Conservation (phyloP, 1,140 invertebrate species). For the Scaptomyza hsui region DNA sequence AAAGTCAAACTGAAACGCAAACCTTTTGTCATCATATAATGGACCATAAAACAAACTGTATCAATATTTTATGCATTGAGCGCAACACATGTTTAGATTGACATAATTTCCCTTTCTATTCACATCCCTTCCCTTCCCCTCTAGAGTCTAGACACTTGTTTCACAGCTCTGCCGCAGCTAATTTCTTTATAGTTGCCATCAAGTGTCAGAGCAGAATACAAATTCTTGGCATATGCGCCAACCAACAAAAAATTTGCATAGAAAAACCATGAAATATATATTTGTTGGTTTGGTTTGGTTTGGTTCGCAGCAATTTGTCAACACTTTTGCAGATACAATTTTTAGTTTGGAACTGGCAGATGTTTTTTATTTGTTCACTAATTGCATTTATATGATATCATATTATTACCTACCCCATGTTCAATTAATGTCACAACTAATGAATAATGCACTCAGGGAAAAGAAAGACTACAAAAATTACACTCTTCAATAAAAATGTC, state of each 20-base stretch:
- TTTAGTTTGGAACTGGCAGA: constrained; percentile 43
- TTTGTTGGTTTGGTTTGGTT: background rate
- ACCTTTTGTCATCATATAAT: constrained; percentile 81
- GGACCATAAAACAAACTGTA: constrained; percentile 83
- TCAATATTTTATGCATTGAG: constrained; percentile 79
- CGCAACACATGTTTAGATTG: constrained; percentile 79
- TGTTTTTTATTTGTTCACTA: constrained; percentile 57
- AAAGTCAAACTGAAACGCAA: constrained; percentile 21
- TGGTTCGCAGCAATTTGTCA: constrained; percentile 40
- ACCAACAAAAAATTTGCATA: constrained; percentile 63
- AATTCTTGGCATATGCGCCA: constrained; percentile 65
- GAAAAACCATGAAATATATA: constrained; percentile 71
- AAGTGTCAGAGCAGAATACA: constrained; percentile 41
- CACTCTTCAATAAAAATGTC: no score
- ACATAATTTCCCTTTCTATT: constrained; percentile 61
- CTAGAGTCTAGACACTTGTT: constrained; percentile 51
- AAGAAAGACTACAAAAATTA: background rate
- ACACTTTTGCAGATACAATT: background rate
- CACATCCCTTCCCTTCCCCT: background rate
- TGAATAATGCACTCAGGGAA: background rate
- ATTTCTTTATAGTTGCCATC: constrained; percentile 67
- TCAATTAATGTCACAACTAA: background rate
- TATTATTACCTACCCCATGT: background rate
- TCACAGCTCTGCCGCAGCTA: constrained; percentile 63
- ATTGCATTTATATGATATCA: constrained; percentile 54